Percentiles rank a stretch among this genome's conserved stretches.
Conservation (phyloP, 2,888 invertebrate species). For the Opisthograptis luteolata region DNA sequence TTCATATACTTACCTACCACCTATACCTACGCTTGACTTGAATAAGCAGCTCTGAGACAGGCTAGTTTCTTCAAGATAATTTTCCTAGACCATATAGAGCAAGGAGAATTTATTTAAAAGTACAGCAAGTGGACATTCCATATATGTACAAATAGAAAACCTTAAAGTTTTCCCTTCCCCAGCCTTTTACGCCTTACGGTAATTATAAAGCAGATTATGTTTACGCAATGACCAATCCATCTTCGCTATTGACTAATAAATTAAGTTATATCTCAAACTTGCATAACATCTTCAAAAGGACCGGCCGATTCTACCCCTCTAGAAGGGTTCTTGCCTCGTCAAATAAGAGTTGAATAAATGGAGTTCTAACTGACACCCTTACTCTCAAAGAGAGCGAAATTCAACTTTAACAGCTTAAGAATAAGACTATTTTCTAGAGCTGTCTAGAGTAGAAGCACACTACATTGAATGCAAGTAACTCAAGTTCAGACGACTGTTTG, state of each 20-base stretch:
- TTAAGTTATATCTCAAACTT: slow-evolving; percentile 19
- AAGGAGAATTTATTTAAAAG: too few relatives aligned
- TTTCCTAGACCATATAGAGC: too few relatives aligned
- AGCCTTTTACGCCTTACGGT: too few relatives aligned
- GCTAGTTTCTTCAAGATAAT: too few relatives aligned
- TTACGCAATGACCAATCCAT: not conserved
- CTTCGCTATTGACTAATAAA: slow-evolving; percentile 25
- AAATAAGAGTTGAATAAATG: slow-evolving; percentile 75
- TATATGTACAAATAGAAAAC: too few relatives aligned
- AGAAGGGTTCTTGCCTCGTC: slow-evolving; percentile 63
- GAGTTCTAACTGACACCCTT: slow-evolving; percentile 51
- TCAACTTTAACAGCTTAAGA: slow-evolving; percentile 31
- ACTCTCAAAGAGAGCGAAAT: slow-evolving; percentile 30
- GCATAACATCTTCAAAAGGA: slow-evolving; percentile 27
- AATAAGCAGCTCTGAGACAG: too few relatives aligned
- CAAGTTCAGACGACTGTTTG: not conserved
- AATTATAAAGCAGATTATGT: not conserved
- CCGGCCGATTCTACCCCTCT: slow-evolving; percentile 6
- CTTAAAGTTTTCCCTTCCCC: too few relatives aligned
- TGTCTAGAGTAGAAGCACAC: not conserved
- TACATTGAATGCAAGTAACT: not conserved
- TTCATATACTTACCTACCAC: too few relatives aligned
- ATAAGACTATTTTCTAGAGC: slow-evolving; percentile 32
- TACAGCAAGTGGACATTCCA: too few relatives aligned
- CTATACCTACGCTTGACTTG: too few relatives aligned